These are phyloP conservation scores for Osmerus mordax DNA, from an alignment of 2,113 vertebrate species.

Conservation along the genomic window DNA sequence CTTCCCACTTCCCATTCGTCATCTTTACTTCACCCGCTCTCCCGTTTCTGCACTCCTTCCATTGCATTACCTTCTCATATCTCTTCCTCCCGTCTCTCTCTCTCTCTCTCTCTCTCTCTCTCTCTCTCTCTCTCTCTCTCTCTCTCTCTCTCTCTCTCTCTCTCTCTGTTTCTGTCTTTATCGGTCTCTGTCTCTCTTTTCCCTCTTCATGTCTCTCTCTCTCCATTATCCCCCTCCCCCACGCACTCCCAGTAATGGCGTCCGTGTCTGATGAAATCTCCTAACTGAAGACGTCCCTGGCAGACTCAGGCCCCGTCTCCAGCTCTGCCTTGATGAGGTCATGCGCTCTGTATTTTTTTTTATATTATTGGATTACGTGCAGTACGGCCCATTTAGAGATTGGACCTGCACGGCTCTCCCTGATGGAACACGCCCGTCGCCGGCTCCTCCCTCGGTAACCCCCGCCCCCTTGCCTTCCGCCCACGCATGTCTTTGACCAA, in stretches of 20 bases:
- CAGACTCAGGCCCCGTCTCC: conserved; percentile 13
- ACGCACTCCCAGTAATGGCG: conserved; percentile 60
- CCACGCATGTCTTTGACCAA: conserved; percentile 44
- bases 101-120: too few relatives aligned
- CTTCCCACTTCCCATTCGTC: conserved; percentile 7
- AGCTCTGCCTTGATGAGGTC: conserved; percentile 65
- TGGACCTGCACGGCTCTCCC: conserved; percentile 55
- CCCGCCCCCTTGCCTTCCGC: background rate
- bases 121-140: too few relatives aligned
- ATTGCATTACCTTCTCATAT: background rate
- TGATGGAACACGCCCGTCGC: conserved; percentile 51
- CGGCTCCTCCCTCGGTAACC: too few relatives aligned
- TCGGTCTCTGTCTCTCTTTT: background rate
- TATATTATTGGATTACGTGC: conserved; percentile 69
- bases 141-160: too few relatives aligned
- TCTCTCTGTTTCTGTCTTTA: conserved; percentile 3
- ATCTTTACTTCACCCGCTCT: background rate
- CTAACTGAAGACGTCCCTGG: conserved; percentile 58
- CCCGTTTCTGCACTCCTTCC: background rate
- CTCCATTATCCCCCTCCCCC: background rate
- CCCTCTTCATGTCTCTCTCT: conserved; percentile 11
- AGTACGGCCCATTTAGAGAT: conserved; percentile 68
- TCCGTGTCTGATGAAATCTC: conserved; percentile 69
- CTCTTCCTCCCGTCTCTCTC: conserved; percentile 15
- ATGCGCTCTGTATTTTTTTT: conserved; percentile 55